phyloP scores from a whole-genome alignment of 2,113 vertebrate species.

The Carassius carassius region DNA sequence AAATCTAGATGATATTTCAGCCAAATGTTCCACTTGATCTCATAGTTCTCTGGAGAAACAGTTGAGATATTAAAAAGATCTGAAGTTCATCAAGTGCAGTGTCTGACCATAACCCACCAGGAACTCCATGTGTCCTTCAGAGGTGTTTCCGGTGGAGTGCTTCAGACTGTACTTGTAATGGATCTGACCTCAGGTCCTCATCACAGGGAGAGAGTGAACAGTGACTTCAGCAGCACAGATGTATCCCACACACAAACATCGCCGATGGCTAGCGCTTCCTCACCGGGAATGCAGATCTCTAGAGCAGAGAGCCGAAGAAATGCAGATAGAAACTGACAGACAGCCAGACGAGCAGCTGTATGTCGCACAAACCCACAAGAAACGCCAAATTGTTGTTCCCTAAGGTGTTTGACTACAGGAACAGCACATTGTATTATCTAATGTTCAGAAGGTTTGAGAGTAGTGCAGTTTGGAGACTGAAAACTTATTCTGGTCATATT shows the following conservation, averaged over 20 bases:
- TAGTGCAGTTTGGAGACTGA: background rate
- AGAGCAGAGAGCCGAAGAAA: background rate
- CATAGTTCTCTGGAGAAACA: background rate
- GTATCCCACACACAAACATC: constrained; percentile 51
- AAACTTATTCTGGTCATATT: background rate
- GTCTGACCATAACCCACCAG: background rate
- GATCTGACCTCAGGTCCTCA: constrained; percentile 19
- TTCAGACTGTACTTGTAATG: constrained; percentile 24
- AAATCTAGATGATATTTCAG: too few relatives aligned
- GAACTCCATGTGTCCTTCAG: background rate
- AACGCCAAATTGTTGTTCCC: too few relatives aligned
- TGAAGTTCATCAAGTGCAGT: background rate
- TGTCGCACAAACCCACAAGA: constrained; percentile 9
- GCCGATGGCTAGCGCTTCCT: constrained; percentile 45
- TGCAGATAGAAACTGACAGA: background rate
- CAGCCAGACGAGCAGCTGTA: background rate
- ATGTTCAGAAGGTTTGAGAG: background rate
- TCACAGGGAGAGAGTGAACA: background rate
- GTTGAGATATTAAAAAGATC: background rate
- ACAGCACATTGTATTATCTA: background rate
- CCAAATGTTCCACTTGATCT: background rate
- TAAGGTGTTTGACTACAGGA: background rate
- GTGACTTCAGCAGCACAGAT: constrained; percentile 21
- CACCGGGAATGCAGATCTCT: constrained; percentile 61
- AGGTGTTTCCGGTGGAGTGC: constrained; percentile 8